Percentiles rank a stretch among this genome's conserved stretches.
phyloP scores from a whole-genome alignment of 1,140 invertebrate species.

The Argopecten irradians region DNA sequence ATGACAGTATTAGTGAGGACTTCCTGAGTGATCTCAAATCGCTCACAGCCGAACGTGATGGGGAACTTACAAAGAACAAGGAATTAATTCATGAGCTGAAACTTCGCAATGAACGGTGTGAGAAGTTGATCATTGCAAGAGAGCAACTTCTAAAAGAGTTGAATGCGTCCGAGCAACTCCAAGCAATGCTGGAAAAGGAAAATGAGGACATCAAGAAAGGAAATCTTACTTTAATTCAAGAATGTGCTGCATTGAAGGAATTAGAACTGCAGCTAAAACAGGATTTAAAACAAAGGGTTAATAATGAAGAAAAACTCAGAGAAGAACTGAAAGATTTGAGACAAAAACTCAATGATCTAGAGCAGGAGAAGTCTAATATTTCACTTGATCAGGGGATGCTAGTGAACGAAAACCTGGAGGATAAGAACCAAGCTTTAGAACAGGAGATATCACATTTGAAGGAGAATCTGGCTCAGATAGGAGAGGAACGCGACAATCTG shows the following conservation, averaged over 20 bases:
- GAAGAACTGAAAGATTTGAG: too few species aligned
- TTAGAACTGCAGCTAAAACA: not conserved
- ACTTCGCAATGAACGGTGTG: not conserved
- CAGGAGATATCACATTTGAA: not conserved
- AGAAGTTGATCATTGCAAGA: not conserved
- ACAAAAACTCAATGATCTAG: too few species aligned
- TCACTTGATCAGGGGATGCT: not conserved
- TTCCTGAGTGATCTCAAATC: not conserved
- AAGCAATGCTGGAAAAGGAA: not conserved
- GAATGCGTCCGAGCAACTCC: not conserved
- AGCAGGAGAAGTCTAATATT: too few species aligned
- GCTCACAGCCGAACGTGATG: not conserved
- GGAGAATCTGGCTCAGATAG: not conserved
- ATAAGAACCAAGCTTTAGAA: not conserved
- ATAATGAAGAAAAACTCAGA: too few species aligned
- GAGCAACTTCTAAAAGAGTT: not conserved
- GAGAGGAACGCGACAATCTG: slow-evolving; percentile 20
- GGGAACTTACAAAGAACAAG: not conserved
- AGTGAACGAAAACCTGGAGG: not conserved
- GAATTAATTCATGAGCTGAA: not conserved
- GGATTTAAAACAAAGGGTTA: too few species aligned
- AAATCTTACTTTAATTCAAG: not conserved
- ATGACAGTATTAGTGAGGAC: not conserved
- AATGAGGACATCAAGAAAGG: not conserved
- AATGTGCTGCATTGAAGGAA: not conserved